Evolutionary conservation across 2,888 invertebrate genomes (phyloP).

Genomic region (Seladonia tumulorum): DNA sequence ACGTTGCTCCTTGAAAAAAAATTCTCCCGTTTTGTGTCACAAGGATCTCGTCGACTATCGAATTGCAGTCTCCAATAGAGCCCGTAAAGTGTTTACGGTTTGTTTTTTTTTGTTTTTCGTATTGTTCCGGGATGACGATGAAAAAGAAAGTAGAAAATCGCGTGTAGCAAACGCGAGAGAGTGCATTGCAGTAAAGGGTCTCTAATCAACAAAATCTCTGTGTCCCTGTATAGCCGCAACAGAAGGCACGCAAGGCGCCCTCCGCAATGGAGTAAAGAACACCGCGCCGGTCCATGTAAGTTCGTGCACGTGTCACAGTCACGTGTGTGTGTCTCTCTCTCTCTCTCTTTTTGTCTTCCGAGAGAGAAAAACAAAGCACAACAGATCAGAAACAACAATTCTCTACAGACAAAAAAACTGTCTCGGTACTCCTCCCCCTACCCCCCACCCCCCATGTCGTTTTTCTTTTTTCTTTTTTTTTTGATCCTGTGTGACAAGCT

Average conservation of each 20-base stretch:
- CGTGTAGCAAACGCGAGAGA: not conserved
- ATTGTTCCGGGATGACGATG: not conserved
- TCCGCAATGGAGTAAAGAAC: slow-evolving; percentile 84
- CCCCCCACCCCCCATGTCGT: slow-evolving; percentile 16
- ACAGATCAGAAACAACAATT: slow-evolving; percentile 37
- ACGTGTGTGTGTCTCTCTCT: slow-evolving; percentile 57
- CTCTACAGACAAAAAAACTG: slow-evolving; percentile 26
- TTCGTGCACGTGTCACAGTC: slow-evolving; percentile 75
- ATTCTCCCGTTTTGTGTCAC: not conserved
- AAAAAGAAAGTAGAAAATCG: not conserved
- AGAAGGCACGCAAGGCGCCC: slow-evolving; percentile 84
- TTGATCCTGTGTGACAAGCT: slow-evolving; percentile 61
- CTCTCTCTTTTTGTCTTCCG: not conserved
- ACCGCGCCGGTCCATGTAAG: slow-evolving; percentile 84
- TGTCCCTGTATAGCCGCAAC: slow-evolving; percentile 83
- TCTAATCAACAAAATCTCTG: slow-evolving; percentile 69
- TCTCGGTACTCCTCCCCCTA: not conserved
- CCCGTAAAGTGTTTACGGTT: not conserved
- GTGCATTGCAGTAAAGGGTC: slow-evolving; percentile 11
- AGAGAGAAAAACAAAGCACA: slow-evolving; percentile 18
- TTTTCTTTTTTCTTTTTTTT: not conserved
- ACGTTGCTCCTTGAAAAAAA: not conserved
- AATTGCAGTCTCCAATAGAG: not conserved
- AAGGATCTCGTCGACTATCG: not conserved
- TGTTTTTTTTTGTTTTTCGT: not conserved